phyloP scores from a whole-genome alignment of 1,140 invertebrate genomes.

The Pemphigus obesinymphae region DNA sequence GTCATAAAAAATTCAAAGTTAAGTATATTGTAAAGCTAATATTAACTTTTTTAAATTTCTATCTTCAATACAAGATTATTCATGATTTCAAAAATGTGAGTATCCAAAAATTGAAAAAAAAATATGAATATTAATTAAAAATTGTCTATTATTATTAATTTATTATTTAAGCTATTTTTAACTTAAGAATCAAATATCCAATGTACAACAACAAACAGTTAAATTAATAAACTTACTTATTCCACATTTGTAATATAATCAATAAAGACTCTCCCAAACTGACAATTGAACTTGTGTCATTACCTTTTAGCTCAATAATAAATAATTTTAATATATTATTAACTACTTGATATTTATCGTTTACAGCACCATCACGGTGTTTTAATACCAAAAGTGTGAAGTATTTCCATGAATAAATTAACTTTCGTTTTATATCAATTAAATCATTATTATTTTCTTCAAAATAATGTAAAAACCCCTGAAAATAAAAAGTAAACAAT shows the following conservation, averaged over 20 bases:
- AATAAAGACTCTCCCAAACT: slow-evolving; percentile 30
- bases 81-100: no score
- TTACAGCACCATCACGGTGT: background rate
- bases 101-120: no score
- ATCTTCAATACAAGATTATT: no score
- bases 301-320: slow-evolving; percentile 20
- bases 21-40: no score
- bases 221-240: background rate
- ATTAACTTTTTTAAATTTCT: no score
- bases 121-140: no score
- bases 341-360: slow-evolving; percentile 9
- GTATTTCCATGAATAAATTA: slow-evolving; percentile 29
- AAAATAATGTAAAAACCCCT: slow-evolving; percentile 36
- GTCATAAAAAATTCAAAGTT: no score
- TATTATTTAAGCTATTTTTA: no score
- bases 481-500: background rate
- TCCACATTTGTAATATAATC: slow-evolving; percentile 35
- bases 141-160: no score
- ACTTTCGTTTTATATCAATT: slow-evolving; percentile 16
- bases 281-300: slow-evolving; percentile 18
- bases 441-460: background rate
- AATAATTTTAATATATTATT: slow-evolving; percentile 25
- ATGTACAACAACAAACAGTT: no score
- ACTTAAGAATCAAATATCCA: no score
- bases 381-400: slow-evolving; percentile 24